Conservation (phyloP, 2,888 invertebrate species). For the Heliconius erato region DNA sequence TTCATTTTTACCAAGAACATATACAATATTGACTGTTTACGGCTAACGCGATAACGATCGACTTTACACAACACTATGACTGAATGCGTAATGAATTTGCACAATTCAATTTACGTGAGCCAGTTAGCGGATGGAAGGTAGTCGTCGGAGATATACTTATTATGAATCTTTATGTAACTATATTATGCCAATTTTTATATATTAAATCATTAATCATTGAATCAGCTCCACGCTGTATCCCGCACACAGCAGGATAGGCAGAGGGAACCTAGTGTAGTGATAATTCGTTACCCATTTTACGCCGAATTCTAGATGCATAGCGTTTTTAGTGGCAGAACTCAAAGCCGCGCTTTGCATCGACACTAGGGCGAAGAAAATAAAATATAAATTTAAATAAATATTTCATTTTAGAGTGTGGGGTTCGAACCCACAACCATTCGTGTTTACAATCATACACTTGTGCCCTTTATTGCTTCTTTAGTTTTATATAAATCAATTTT, state of each 20-base stretch:
- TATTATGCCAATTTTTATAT: constrained; percentile 48
- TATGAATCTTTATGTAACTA: constrained; percentile 8
- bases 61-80: constrained; percentile 48
- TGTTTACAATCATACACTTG: too few relatives aligned
- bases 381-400: too few relatives aligned
- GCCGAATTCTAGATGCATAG: too few relatives aligned
- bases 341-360: too few relatives aligned
- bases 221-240: too few relatives aligned
- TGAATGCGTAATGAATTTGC: constrained; percentile 52
- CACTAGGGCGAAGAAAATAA: too few relatives aligned
- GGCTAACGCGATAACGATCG: constrained; percentile 52
- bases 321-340: too few relatives aligned
- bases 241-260: too few relatives aligned
- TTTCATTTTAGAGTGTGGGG: too few relatives aligned
- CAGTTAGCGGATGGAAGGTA: constrained; percentile 45
- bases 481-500: not conserved
- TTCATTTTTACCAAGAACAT: constrained; percentile 62
- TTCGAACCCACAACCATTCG: too few relatives aligned
- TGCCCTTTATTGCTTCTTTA: not conserved
- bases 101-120: constrained; percentile 48
- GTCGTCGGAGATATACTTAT: constrained; percentile 47
- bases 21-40: constrained; percentile 50
- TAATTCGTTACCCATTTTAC: too few relatives aligned
- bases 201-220: not conserved
- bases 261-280: too few relatives aligned